phyloP scores from a whole-genome alignment of 2,113 vertebrate species.

The Cyprinus carpio region DNA sequence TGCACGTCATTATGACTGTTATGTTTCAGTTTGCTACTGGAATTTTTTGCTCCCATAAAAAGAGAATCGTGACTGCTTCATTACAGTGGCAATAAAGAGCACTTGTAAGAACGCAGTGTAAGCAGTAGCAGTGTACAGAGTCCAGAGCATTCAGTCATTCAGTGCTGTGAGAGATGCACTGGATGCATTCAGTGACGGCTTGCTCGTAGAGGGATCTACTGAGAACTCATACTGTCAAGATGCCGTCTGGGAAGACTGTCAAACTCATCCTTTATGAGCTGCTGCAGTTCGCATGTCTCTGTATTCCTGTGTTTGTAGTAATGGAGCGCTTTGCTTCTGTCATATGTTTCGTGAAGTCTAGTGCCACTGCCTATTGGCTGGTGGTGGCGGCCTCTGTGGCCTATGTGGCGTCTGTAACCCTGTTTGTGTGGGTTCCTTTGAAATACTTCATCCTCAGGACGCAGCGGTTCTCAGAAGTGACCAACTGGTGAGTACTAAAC shows the following conservation, averaged over 20 bases:
- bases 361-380: constrained; percentile 75
- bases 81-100: constrained; percentile 69
- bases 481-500: constrained; percentile 71
- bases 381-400: constrained; percentile 79
- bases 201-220: constrained; percentile 19
- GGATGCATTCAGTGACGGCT: constrained; percentile 45
- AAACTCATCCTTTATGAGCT: constrained; percentile 77
- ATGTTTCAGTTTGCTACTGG: background rate
- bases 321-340: constrained; percentile 72
- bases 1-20: background rate
- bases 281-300: constrained; percentile 72
- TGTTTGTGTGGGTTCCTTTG: constrained; percentile 84
- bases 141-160: constrained; percentile 60
- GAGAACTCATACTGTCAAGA: constrained; percentile 47
- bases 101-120: constrained; percentile 67
- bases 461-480: constrained; percentile 60
- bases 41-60: constrained; percentile 65
- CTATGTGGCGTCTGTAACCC: constrained; percentile 74
- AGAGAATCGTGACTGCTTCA: constrained; percentile 63
- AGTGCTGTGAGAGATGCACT: constrained; percentile 26
- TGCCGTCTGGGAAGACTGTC: constrained; percentile 75
- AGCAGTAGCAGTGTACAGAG: constrained; percentile 69
- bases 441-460: constrained; percentile 77
- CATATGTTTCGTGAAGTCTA: constrained; percentile 37
- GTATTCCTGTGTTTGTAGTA: constrained; percentile 66